phyloP scores from a whole-genome alignment of 2,888 invertebrate genomes.

The Drosophila nigricruria region DNA sequence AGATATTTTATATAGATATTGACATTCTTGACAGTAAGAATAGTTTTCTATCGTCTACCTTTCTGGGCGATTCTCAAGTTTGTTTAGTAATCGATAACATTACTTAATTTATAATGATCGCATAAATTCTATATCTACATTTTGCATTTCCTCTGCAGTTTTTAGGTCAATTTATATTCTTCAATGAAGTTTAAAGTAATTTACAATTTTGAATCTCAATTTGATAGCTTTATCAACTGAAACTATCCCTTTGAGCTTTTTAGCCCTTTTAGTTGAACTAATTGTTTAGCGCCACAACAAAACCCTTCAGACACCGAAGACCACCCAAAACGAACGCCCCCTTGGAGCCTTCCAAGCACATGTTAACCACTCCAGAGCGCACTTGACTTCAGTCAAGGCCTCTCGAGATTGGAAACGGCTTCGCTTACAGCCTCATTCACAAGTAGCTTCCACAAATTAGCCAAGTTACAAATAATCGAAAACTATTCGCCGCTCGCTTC shows the following conservation, averaged over 20 bases:
- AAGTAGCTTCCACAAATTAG: slow-evolving; percentile 61
- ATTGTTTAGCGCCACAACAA: slow-evolving; percentile 41
- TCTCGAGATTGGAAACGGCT: slow-evolving; percentile 54
- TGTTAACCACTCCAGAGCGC: slow-evolving; percentile 46
- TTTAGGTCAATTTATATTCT: not conserved
- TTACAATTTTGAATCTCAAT: not conserved
- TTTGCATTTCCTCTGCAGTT: too few species aligned
- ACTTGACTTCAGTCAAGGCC: slow-evolving; percentile 56
- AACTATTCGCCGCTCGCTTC: slow-evolving; percentile 19
- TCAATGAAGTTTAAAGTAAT: not conserved
- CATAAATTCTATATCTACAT: too few species aligned
- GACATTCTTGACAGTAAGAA: too few species aligned
- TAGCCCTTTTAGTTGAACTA: slow-evolving; percentile 13
- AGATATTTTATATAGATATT: too few species aligned
- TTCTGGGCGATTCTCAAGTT: too few species aligned
- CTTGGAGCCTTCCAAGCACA: slow-evolving; percentile 8
- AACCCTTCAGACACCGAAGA: slow-evolving; percentile 30
- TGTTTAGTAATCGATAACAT: too few species aligned
- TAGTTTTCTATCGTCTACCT: too few species aligned
- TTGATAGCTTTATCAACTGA: slow-evolving; percentile 15
- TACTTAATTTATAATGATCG: too few species aligned
- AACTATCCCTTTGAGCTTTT: not conserved
- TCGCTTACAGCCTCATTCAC: slow-evolving; percentile 47
- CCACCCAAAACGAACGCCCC: slow-evolving; percentile 35
- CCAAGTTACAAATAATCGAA: slow-evolving; percentile 32